These are phyloP conservation scores for Lepidonotus clava DNA, from an alignment of 2,888 invertebrate genomes.

Conservation along the genomic window DNA sequence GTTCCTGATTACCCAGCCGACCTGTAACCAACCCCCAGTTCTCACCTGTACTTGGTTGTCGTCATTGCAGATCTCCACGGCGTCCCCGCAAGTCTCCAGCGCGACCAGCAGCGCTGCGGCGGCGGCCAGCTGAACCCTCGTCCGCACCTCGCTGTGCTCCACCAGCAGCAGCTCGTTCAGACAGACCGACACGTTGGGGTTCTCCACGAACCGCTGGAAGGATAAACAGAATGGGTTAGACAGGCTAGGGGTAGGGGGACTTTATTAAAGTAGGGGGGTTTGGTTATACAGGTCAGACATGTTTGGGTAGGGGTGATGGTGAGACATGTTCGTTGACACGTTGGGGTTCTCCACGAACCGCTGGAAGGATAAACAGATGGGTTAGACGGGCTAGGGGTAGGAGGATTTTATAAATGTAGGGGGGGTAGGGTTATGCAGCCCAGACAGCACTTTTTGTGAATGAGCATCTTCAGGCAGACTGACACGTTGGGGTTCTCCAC, in stretches of 20 bases:
- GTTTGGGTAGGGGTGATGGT: too few species aligned
- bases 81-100: conserved; percentile 91
- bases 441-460: too few species aligned
- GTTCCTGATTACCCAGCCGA: too few species aligned
- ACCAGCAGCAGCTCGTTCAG: conserved; percentile 88
- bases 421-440: too few species aligned
- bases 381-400: too few species aligned
- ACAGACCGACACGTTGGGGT: conserved; percentile 82
- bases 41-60: conserved; percentile 89
- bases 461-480: conserved; percentile 86
- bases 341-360: conserved; percentile 83
- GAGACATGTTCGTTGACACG: too few species aligned
- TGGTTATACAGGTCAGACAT: too few species aligned
- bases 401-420: too few species aligned
- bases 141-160: conserved; percentile 88
- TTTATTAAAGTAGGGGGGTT: too few species aligned
- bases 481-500: conserved; percentile 83
- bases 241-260: too few species aligned
- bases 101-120: conserved; percentile 91
- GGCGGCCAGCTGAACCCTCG: conserved; percentile 88
- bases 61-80: conserved; percentile 93
- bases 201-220: conserved; percentile 83
- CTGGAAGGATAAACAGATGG: conserved; percentile 77
- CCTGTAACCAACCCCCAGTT: too few species aligned
- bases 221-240: conserved; percentile 36